Conservation (phyloP, 2,113 vertebrate species). For the Corynorhinus townsendii region DNA sequence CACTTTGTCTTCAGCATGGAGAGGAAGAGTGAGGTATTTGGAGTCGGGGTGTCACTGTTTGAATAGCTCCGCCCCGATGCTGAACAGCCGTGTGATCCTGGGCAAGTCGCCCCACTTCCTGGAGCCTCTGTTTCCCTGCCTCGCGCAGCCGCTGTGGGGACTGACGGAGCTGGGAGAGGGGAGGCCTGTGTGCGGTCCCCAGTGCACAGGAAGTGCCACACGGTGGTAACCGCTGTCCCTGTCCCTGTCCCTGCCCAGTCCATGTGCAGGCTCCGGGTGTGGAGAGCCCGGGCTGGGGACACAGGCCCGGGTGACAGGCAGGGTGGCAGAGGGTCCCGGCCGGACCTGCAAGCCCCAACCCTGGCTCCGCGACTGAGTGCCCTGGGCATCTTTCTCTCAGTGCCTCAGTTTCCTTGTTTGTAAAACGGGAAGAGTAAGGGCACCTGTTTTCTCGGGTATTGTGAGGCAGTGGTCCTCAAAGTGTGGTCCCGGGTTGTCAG, state of each 20-base stretch:
- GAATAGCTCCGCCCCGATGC: fast-evolving
- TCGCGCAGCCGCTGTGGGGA: background rate
- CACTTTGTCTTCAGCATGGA: fast-evolving
- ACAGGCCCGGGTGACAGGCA: fast-evolving
- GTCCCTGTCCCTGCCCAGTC: fast-evolving
- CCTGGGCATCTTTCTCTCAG: background rate
- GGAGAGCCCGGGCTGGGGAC: background rate
- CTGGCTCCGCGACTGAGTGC: background rate
- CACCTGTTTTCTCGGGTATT: background rate
- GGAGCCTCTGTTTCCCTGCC: background rate
- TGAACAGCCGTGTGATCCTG: background rate
- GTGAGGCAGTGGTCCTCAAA: background rate
- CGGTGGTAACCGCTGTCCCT: fast-evolving
- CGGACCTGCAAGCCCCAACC: background rate
- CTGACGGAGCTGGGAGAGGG: background rate
- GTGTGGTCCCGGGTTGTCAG: fast-evolving
- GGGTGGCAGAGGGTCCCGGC: background rate
- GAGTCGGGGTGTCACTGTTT: background rate
- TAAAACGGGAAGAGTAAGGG: background rate
- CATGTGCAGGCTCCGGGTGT: fast-evolving
- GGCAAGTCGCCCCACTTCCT: background rate
- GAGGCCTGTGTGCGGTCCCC: fast-evolving
- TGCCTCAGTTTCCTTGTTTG: background rate
- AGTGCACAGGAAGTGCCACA: background rate
- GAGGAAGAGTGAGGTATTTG: fast-evolving